A percentile compares a stretch with the other conserved stretches of the same genome.
Conservation (phyloP, 2,888 invertebrate species). For the Drosophila incognita region DNA sequence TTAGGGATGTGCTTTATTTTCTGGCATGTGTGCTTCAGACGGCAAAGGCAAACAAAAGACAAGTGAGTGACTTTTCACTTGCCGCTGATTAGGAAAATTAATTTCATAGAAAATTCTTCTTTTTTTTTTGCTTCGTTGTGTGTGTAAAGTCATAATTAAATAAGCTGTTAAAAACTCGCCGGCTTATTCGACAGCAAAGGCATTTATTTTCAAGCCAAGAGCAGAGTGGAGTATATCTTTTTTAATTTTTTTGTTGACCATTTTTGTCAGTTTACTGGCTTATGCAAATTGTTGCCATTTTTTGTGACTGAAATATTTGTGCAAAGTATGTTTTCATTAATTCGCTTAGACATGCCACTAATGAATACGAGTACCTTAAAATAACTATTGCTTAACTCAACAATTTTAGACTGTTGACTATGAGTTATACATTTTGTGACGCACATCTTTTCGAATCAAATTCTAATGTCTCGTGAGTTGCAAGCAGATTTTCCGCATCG, state of each 20-base stretch:
- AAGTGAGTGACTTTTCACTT: conserved; percentile 68
- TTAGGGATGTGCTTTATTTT: not conserved
- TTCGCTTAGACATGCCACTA: too few relatives aligned
- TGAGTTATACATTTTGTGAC: not conserved
- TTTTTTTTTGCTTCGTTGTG: conserved; percentile 20
- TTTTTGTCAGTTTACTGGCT: not conserved
- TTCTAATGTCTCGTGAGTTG: not conserved
- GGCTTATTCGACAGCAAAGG: conserved; percentile 2
- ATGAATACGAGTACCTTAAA: not conserved
- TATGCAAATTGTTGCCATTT: not conserved
- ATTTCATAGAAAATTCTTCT: conserved; percentile 68
- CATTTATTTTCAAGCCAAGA: conserved; percentile 8
- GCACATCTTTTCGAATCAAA: not conserved
- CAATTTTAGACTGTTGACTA: not conserved
- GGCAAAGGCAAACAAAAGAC: conserved; percentile 62
- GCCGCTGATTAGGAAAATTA: conserved; percentile 72
- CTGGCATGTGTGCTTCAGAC: conserved; percentile 50
- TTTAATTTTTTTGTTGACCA: not conserved
- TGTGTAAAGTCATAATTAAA: conserved; percentile 18
- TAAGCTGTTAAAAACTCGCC: conserved; percentile 3
- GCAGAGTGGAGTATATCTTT: not conserved
- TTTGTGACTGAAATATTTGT: not conserved
- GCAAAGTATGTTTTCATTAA: not conserved
- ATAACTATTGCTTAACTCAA: not conserved
- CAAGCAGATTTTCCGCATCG: not conserved